Base-by-base conservation (phyloP, 2,888 invertebrate species). In the Epinotia nisella region DNA sequence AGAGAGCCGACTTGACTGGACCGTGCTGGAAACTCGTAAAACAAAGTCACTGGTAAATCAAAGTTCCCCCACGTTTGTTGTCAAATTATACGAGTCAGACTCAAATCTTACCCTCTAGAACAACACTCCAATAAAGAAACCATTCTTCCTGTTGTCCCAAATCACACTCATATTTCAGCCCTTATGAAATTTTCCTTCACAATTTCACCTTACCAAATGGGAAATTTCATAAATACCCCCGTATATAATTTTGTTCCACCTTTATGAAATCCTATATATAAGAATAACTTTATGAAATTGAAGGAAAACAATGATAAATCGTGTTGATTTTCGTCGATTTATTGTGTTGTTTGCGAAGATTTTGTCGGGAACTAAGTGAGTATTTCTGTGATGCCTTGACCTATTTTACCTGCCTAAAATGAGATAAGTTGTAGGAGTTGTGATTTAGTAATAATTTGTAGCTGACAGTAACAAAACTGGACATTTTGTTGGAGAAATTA, bases 271-370 rank as follows among this genome's bases (percentile, higher is more conserved):
- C 60, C 55, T 71, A 67, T 67, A 61, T 45, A 61, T 72, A 71
- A 10, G 41, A 39, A 66, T 67, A 67, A 72, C 72, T 68, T 62
- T 68, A 73, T 73, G 62, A 68, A 68, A 62, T 73, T 41, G 62
- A 64, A 62, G 68, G 72, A n/a, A 68, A 70, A 71, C 71, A 71
- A 53, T 29, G 66, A 73, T 73, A 68, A 64, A 73, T 73, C 45
- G 19, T 13, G 58, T 29, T 68, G 51, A 51, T 68, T 58, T 64
- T 62, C 19, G 41, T 13, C n/a, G 62, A 73, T 68, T 68, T 73
- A 68, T 73, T 68, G 58, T 68, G 35, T 68, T 73, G 72, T 71
- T 67, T 73, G 62, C 58, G 24, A 55, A 66, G 70, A 64, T 62
- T 41, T 61, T 45, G 3, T 5, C 45, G n/a, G 55, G 19, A 72